Evolutionary conservation across 2,888 invertebrate species (phyloP), one percentile per base, ranked within the genome.

Genomic region (Gastracanthus pulcherrimus): DNA sequence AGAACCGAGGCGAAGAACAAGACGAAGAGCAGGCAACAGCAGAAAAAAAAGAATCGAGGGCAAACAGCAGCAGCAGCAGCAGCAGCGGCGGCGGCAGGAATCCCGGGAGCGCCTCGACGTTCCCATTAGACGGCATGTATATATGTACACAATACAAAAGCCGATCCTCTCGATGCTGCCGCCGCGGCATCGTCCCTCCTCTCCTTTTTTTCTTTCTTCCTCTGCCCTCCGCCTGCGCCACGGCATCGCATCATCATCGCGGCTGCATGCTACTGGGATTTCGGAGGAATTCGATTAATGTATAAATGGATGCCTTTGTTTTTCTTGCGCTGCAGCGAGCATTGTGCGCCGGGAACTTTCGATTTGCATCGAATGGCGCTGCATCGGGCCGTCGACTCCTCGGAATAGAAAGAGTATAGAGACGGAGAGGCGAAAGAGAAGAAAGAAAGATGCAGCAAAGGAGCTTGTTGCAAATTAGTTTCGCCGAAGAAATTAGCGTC

Each of bases 361-460:
- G 29, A 71, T 78, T 71, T 38, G 77, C 34, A 51, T 62, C 77
- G 36, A 77, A 77, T 34, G 36, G 26, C 51, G 51, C 45, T 45
- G 13, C 19, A n/a, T n/a, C n/a, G n/a, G n/a, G n/a, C n/a, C n/a
- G n/a, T n/a, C n/a, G n/a, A n/a, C n/a, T n/a, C n/a, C n/a, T n/a
- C n/a, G n/a, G n/a, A n/a, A n/a, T n/a, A n/a, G n/a, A n/a, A n/a
- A n/a, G n/a, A n/a, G n/a, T n/a, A n/a, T n/a, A n/a, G n/a, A n/a
- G n/a, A n/a, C n/a, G n/a, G n/a, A n/a, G n/a, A n/a, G n/a, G n/a
- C n/a, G n/a, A n/a, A n/a, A n/a, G n/a, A n/a, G n/a, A n/a, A n/a
- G n/a, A n/a, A n/a, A n/a, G n/a, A n/a, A n/a, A n/a, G n/a, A n/a
- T n/a, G n/a, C n/a, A n/a, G n/a, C n/a, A n/a, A n/a, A n/a, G n/a